Base-by-base conservation (phyloP, 2,888 invertebrate genomes). In the Griposia aprilina region DNA sequence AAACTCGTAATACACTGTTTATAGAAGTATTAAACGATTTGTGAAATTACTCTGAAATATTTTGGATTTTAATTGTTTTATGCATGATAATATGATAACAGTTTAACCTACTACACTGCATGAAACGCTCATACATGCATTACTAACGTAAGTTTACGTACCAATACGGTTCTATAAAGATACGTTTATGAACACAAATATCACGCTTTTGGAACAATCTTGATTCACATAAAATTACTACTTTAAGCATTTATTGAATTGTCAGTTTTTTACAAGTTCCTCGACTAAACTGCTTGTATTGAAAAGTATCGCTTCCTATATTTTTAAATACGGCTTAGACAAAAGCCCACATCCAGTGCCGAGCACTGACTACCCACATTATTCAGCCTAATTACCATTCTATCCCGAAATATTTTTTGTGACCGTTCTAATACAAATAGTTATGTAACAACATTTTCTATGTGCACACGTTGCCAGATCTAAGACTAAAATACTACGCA, bases 381-480 rank as follows among this genome's bases (percentile, higher is more conserved):
- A 17, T 57, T 30, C 45, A 5, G 45, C n/a, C n/a, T 78, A 67
- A 71, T 81, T 57, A 70, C 48, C 15, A n/a, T n/a, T 79, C 17
- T 36, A 60, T 36, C 50, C 57, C 45, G 15, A 70, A 70, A 57
- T 45, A 26, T 73, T 52, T 65, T 66, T 80, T 50, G 20, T 41
- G 26, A 10, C 23, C 6, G 66, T 81, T 80, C 63, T 83, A 82
- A 41, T 36, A 59, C 79, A 63, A 62, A 59, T 17, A 52, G 23
- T 81, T 71, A 59, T 67, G 36, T 59, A 62, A 83, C 52, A 15
- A 62, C 66, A 20, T 71, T 68, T 68, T 76, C 30, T 57, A 48
- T 63, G 72, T 23, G 59, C 48, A 57, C 30, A 55, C 70, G 85
- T 59, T 73, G 68, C 77, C 85, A 73, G 82, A 11, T 81, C n/a